Conservation (phyloP, 2,888 invertebrate species). For the Apeira syringaria region DNA sequence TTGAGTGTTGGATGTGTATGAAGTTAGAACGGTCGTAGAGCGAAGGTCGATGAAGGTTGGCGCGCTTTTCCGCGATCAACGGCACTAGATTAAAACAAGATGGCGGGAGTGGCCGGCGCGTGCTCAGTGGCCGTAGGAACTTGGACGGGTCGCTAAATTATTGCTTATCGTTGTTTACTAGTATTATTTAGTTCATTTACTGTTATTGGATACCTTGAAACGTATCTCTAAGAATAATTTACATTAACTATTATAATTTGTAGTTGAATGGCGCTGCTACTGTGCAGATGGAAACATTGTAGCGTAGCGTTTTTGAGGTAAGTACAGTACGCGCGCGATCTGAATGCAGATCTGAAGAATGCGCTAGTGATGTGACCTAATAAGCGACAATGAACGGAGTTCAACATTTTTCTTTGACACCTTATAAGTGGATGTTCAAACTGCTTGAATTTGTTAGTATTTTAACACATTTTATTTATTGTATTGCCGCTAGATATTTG, state of each 20-base stretch:
- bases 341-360: too few relatives aligned
- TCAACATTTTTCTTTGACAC: too few relatives aligned
- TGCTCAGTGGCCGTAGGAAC: conserved; percentile 70
- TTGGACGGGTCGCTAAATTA: conserved; percentile 60
- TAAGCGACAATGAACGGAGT: too few relatives aligned
- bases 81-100: conserved; percentile 80
- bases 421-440: too few relatives aligned
- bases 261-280: conserved; percentile 4
- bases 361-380: too few relatives aligned
- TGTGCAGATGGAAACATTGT: too few relatives aligned
- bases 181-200: conserved; percentile 26
- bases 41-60: conserved; percentile 84
- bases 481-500: too few relatives aligned
- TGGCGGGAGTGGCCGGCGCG: conserved; percentile 80
- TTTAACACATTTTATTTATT: too few relatives aligned
- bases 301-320: too few relatives aligned
- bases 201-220: conserved; percentile 22
- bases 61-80: conserved; percentile 83
- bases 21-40: conserved; percentile 72
- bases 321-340: too few relatives aligned
- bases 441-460: too few relatives aligned
- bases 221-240: conserved; percentile 7
- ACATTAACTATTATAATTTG: conserved; percentile 8
- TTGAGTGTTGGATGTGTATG: conserved; percentile 42
- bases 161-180: conserved; percentile 43